phyloP scores from a whole-genome alignment of 2,113 vertebrate species.

The Pseudopodoces humilis region DNA sequence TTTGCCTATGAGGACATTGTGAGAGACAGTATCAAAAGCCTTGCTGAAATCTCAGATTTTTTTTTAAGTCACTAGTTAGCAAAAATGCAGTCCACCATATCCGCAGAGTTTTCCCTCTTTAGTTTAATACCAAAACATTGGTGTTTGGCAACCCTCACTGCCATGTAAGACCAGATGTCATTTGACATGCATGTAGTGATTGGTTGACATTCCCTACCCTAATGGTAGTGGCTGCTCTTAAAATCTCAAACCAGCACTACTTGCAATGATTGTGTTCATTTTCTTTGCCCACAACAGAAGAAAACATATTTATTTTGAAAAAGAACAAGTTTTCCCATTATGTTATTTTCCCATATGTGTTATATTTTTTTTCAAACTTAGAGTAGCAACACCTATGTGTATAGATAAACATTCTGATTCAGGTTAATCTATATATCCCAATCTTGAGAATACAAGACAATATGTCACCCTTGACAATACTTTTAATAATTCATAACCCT shows the following conservation, averaged over 20 bases:
- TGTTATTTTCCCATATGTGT: accelerated
- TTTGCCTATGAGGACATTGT: background rate
- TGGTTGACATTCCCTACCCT: background rate
- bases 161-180: background rate
- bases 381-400: background rate
- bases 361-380: background rate
- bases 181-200: background rate
- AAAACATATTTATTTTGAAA: background rate
- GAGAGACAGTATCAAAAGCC: background rate
- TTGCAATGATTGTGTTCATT: background rate
- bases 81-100: background rate
- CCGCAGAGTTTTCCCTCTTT: background rate
- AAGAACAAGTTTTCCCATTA: background rate
- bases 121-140: background rate
- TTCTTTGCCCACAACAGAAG: background rate
- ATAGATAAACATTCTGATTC: background rate
- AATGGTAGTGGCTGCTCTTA: background rate
- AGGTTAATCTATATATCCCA: background rate
- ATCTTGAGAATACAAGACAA: background rate
- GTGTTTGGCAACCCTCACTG: background rate
- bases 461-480: background rate
- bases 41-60: accelerated
- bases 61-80: background rate
- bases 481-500: background rate
- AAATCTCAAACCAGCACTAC: background rate